Conservation (phyloP, 2,888 invertebrate genomes). For the Aporophyla lueneburgensis region DNA sequence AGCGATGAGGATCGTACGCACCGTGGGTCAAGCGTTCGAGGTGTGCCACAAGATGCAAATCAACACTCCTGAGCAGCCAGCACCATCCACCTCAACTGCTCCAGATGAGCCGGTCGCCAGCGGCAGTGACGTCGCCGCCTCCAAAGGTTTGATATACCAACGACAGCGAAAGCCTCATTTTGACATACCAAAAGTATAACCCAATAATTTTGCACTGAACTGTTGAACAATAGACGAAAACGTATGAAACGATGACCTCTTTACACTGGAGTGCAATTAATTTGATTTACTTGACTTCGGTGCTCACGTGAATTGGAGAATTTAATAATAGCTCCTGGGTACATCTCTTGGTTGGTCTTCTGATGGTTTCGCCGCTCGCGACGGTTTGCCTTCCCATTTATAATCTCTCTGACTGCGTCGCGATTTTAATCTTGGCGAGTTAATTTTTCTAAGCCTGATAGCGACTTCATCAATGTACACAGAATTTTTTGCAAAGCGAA, state of each 20-base stretch:
- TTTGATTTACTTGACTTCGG: conserved; percentile 32
- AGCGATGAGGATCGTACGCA: conserved; percentile 99
- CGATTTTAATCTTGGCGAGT: conserved; percentile 57
- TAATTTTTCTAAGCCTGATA: conserved; percentile 38
- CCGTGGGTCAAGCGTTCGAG: conserved; percentile 99
- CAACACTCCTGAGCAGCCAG: conserved; percentile 87
- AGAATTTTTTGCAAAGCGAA: conserved; percentile 64
- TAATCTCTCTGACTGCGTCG: conserved; percentile 46
- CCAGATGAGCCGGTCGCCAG: conserved; percentile 75
- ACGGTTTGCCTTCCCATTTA: conserved; percentile 33
- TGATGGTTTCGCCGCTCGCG: conserved; percentile 35
- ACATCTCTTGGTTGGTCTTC: conserved; percentile 27
- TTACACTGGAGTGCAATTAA: conserved; percentile 37
- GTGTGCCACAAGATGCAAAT: conserved; percentile 99
- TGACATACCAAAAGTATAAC: conserved; percentile 1
- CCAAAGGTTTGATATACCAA: conserved; percentile 80
- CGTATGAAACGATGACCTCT: conserved; percentile 40
- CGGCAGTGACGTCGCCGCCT: conserved; percentile 76
- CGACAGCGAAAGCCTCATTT: conserved; percentile 37
- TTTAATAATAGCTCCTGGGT: conserved; percentile 39
- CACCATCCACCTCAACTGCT: conserved; percentile 83
- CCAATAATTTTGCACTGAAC: conserved; percentile 1
- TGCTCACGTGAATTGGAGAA: conserved; percentile 38
- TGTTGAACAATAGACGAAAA: neutral
- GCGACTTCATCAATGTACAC: conserved; percentile 59